Base-by-base conservation (phyloP, 2,888 invertebrate genomes). In the Meandrusa payeni region DNA sequence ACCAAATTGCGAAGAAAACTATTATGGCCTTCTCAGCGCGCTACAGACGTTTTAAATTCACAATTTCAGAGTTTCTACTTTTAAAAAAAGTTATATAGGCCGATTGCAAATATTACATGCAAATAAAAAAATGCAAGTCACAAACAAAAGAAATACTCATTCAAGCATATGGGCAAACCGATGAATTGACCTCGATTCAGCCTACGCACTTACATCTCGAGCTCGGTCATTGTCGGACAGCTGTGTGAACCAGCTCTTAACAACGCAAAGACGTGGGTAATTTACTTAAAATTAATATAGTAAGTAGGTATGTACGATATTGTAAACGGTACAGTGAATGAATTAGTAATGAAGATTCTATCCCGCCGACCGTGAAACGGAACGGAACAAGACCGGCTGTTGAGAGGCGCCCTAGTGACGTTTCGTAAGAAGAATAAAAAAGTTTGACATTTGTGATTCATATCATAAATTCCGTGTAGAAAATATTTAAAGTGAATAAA, bases 371-470 rank as follows among this genome's bases (percentile, higher is more conserved):
- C 76, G 80, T 82, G 75, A 76, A 85, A 79, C 80, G 82, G 73
- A 82, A 79, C 80, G 78, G 59, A 55, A 44, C 27, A 58, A 56
- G 59, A 71, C 75, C 70, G 73, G 75, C 73, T 58, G 65, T 59
- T 59, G 64, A 64, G 66, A 55, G 51, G 59, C 58, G 50, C 55
- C 51, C 50, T 48, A 57, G 56, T 58, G 67, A 66, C 60, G 62
- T 61, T 53, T 62, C 37, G 46, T 55, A 59, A 66, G 69, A 75
- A 76, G 76, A 68, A 64, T 57, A 44, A 60, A 67, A 69, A 68
- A 68, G 60, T 74, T 76, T 83, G 85, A 82, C 81, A 62, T 78
- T 74, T 73, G 64, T 65, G 56, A 72, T 76, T 64, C 52, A 53
- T 68, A 64, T 64, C 61, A 65, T 73, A 69, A 69, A 76, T 67